phyloP scores from a whole-genome alignment of 2,797 vertebrate species.

The Accipiter minullus region DNA sequence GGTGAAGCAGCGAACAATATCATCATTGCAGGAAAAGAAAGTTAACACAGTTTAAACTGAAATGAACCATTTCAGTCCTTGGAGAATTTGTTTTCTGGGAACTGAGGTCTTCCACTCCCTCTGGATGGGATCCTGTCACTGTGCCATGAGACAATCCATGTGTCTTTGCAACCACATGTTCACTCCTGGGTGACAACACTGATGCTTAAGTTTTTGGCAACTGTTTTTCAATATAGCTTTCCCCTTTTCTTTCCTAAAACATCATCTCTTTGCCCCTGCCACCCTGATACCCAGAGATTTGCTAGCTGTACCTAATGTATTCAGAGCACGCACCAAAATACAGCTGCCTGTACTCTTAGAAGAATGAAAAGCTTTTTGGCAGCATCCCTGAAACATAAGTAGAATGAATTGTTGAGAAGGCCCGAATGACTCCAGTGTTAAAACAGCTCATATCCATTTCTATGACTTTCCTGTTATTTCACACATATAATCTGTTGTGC shows the following conservation, averaged over 20 bases:
- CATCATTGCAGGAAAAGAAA: neutral
- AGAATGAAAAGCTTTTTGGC: neutral
- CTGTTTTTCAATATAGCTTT: neutral
- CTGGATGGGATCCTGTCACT: neutral
- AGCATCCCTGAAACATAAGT: neutral
- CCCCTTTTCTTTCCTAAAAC: neutral
- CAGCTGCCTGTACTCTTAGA: neutral
- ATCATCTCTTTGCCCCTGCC: fast-evolving
- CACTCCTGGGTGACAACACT: neutral
- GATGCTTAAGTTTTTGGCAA: neutral
- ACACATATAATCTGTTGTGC: neutral
- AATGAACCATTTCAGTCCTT: neutral
- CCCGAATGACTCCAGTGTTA: neutral
- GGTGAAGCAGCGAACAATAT: neutral
- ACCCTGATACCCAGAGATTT: neutral
- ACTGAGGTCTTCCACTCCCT: neutral
- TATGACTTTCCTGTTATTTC: neutral
- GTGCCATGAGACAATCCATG: neutral
- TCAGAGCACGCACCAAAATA: neutral
- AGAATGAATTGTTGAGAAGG: neutral
- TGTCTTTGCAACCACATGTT: neutral
- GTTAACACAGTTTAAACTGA: neutral
- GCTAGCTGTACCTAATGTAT: neutral
- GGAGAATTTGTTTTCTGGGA: neutral
- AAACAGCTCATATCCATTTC: neutral